Base-by-base conservation (phyloP, 2,888 invertebrate species). In the Ditylenchus weischeri region DNA sequence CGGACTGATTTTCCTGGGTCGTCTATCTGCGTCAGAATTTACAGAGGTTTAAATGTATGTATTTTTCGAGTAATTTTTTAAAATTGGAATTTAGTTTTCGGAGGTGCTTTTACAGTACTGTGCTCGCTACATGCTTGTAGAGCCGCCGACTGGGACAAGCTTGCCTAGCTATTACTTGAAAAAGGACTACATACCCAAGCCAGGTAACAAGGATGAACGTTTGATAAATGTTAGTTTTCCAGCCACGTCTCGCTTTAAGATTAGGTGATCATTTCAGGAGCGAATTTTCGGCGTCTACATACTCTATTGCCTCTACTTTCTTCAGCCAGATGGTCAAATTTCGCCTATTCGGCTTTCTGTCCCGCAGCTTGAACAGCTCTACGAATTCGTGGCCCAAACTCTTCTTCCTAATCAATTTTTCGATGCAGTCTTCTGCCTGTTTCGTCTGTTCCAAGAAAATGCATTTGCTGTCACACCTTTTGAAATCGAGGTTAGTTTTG, bases 251-350 rank as follows among this genome's bases (percentile, higher is more conserved):
- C 8, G 4, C 38, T 19, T 60, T 38, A 60, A 11, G 57, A 5
- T 35, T 60, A 5, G 2, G 7, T 54, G 11, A 13, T 38, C 21
- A 15, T 60, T 60, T 60, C 21, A 60, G 60, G 60, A 60, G 35
- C 21, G 60, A 5, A 21, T 60, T 21, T 60, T 60, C 47, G 60
- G 60, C 54, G 8, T 60, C 35, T 60, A 60, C 10, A 21, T 35
- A 54, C 10, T 38, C 60, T 60, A 60, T 35, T 60, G 60, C 8
- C 60, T 60, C 13, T 60, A 60, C 18, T 60, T 15, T 8, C 60
- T 60, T 11, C 60, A 60, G 18, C 60, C 60, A 18, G 15, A 15
- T 43, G 35, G 19, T 5, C 36, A 60, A 21, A 23, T 60, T 13
- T 35, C 47, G 15, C 35, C 21, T 21, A 18, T 60, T 21, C 60